Conservation (phyloP, 2,888 invertebrate genomes). For the Sinotaia quadrata region DNA sequence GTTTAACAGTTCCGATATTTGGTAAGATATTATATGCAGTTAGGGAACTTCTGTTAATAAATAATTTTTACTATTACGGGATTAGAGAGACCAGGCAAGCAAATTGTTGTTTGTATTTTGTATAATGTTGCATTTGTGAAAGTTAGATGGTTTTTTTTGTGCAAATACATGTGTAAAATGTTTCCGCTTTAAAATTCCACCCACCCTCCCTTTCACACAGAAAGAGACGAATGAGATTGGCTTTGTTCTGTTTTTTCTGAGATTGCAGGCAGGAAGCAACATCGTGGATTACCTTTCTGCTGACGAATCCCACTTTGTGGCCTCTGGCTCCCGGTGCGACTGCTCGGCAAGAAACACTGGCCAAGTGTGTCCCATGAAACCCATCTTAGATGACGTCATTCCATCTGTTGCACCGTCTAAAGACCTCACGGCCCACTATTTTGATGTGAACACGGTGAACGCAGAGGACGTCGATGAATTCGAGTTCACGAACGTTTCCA, state of each 20-base stretch:
- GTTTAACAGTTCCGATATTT: too few species aligned
- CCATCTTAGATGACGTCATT: slow-evolving; percentile 29
- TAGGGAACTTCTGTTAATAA: too few species aligned
- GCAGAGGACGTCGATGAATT: slow-evolving; percentile 1
- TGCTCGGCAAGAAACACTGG: slow-evolving; percentile 32
- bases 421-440: slow-evolving; percentile 25
- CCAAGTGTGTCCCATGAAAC: slow-evolving; percentile 31
- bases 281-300: slow-evolving; percentile 34
- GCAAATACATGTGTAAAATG: too few species aligned
- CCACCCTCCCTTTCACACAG: not conserved
- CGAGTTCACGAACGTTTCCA: too few species aligned
- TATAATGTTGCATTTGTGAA: too few species aligned
- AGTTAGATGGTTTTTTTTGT: too few species aligned
- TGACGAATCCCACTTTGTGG: slow-evolving; percentile 13
- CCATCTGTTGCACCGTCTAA: slow-evolving; percentile 29
- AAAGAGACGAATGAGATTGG: too few species aligned
- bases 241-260: too few species aligned
- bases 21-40: too few species aligned
- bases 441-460: slow-evolving; percentile 15
- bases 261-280: slow-evolving; percentile 29
- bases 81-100: too few species aligned
- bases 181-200: not conserved
- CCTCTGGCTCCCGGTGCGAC: slow-evolving; percentile 29
- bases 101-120: too few species aligned
- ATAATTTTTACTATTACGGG: too few species aligned